Conservation (phyloP, 92 coral and sea anemone genomes). For the Epizoanthus ramosus region DNA sequence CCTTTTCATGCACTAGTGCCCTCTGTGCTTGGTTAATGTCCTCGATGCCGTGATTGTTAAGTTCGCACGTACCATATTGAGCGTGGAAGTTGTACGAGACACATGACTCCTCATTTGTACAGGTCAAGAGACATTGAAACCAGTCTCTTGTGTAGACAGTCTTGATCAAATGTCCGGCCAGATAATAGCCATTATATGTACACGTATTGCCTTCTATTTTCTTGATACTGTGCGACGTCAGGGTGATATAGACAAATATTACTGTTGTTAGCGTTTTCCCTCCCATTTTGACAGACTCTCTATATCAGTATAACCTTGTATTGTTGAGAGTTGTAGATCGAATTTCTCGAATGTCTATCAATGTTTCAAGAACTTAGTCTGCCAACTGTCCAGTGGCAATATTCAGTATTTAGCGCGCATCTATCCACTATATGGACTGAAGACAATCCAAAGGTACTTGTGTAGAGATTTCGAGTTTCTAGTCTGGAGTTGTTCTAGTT, state of each 20-base stretch:
- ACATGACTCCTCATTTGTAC: neutral
- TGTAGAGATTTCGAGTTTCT: no score
- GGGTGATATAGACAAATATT: neutral
- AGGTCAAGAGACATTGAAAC: neutral
- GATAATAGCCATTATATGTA: neutral
- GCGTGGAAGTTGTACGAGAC: neutral
- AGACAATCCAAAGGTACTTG: no score
- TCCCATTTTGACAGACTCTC: neutral
- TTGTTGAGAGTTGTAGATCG: no score
- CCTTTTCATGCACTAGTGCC: neutral
- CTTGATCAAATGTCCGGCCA: neutral
- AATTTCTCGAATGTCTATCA: no score
- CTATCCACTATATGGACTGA: no score
- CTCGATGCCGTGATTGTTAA: neutral
- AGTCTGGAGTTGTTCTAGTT: no score
- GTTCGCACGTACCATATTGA: neutral
- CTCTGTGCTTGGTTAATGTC: neutral
- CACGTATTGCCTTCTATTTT: neutral
- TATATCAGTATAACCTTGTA: no score
- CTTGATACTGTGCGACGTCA: neutral
- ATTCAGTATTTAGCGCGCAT: no score
- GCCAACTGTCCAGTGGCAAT: no score
- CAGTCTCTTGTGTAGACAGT: slow-evolving; percentile 12
- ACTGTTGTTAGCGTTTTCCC: neutral
- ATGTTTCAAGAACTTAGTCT: no score